Conservation (phyloP, 2,113 vertebrate species). For the Euleptes europaea region DNA sequence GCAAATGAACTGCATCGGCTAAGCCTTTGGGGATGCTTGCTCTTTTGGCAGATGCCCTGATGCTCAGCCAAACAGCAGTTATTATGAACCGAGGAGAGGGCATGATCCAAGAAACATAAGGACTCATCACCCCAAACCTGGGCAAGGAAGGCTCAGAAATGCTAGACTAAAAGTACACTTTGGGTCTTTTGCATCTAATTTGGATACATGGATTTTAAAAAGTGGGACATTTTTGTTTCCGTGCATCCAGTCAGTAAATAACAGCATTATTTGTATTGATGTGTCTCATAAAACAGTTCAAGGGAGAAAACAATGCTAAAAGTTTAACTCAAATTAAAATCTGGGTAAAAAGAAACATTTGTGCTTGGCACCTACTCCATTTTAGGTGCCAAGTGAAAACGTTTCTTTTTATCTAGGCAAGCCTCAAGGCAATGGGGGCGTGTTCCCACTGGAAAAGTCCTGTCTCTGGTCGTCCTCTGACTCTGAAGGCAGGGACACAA, state of each 20-base stretch:
- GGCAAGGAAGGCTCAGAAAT: neutral
- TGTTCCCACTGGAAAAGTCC: no score
- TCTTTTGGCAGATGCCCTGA: neutral
- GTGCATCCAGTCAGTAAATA: neutral
- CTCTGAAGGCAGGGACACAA: no score
- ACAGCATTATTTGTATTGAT: neutral
- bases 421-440: no score
- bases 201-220: neutral
- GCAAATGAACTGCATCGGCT: neutral
- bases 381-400: no score
- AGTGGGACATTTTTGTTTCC: neutral
- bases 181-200: neutral
- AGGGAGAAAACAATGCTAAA: no score
- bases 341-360: no score
- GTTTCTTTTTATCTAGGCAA: no score
- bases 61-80: neutral
- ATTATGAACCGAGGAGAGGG: neutral
- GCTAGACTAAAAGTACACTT: neutral
- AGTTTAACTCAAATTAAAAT: no score
- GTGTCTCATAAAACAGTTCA: no score
- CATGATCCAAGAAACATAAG: neutral
- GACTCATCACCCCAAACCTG: neutral
- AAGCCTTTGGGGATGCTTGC: neutral
- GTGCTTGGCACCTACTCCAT: no score
- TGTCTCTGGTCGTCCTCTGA: no score